Evolutionary conservation across 2,113 vertebrate genomes (phyloP).

Genomic region (Chiloscyllium plagiosum): DNA sequence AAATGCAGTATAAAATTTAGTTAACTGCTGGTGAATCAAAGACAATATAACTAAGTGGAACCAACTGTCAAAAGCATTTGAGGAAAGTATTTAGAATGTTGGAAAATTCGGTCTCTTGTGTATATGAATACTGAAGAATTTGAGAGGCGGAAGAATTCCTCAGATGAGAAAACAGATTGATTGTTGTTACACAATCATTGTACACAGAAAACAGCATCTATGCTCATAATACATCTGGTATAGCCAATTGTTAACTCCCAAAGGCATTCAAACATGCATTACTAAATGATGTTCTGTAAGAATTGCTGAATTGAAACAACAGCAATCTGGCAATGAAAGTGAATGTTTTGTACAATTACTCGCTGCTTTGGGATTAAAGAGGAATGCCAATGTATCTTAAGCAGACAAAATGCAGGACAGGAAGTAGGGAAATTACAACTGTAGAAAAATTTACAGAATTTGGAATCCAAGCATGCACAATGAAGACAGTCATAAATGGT

Average conservation of each 20-base stretch:
- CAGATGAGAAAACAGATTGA: constrained; percentile 1
- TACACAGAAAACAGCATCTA: constrained; percentile 20
- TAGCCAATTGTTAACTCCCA: background rate
- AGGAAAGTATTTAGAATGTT: background rate
- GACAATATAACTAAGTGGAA: background rate
- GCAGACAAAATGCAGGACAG: constrained; percentile 56
- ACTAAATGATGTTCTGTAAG: background rate
- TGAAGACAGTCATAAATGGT: background rate
- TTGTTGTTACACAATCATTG: constrained; percentile 25
- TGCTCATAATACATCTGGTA: constrained; percentile 20
- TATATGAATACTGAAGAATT: constrained; percentile 10
- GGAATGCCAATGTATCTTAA: constrained; percentile 53
- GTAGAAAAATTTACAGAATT: constrained; percentile 42
- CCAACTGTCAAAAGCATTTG: constrained; percentile 21
- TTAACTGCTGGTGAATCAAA: background rate
- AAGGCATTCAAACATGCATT: background rate
- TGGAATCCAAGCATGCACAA: background rate
- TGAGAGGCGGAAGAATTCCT: background rate
- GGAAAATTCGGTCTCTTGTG: background rate
- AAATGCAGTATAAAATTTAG: background rate
- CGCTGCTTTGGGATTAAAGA: constrained; percentile 42
- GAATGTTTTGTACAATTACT: constrained; percentile 44
- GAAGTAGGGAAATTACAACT: constrained; percentile 57
- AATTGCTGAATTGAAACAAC: background rate
- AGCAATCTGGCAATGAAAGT: constrained; percentile 38